Percentiles rank a stretch among this genome's conserved stretches.
Evolutionary conservation across 30 jellyfish, hydroid and myxozoan genomes (phyloP).

Genomic region (Morbakka virulenta): DNA sequence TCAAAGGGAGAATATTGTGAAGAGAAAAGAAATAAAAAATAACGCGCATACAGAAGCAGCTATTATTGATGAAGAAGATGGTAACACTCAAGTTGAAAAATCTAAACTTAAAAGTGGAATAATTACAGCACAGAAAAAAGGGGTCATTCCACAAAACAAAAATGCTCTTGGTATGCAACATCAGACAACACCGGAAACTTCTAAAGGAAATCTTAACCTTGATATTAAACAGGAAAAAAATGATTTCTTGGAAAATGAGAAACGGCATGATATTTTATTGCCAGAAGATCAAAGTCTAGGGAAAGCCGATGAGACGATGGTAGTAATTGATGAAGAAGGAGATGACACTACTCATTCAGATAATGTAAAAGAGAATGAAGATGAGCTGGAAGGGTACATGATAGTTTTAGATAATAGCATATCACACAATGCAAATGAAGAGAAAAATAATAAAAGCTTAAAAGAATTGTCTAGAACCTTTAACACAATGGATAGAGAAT

Average conservation of each 20-base stretch:
- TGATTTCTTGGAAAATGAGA: neutral
- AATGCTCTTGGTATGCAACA: no score
- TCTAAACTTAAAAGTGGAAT: no score
- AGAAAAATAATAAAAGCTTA: neutral
- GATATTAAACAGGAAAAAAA: no score
- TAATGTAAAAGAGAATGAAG: neutral
- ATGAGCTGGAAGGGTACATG: neutral
- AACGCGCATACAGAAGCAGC: no score
- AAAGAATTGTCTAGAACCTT: neutral
- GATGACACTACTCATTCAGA: neutral
- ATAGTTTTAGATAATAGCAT: constrained; percentile 9
- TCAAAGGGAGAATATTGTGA: no score
- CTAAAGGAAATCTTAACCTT: no score
- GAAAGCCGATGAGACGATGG: neutral
- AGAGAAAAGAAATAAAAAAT: no score
- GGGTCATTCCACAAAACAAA: no score
- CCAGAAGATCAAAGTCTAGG: neutral
- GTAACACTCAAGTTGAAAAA: no score
- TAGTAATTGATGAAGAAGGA: neutral
- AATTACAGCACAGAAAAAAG: no score
- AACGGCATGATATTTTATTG: neutral
- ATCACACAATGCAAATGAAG: neutral
- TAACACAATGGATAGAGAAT: neutral
- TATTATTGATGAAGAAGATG: no score
- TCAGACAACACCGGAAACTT: no score